These are phyloP conservation scores for Furnarius figulus DNA, from an alignment of 2,113 vertebrate species.

Conservation along the genomic window DNA sequence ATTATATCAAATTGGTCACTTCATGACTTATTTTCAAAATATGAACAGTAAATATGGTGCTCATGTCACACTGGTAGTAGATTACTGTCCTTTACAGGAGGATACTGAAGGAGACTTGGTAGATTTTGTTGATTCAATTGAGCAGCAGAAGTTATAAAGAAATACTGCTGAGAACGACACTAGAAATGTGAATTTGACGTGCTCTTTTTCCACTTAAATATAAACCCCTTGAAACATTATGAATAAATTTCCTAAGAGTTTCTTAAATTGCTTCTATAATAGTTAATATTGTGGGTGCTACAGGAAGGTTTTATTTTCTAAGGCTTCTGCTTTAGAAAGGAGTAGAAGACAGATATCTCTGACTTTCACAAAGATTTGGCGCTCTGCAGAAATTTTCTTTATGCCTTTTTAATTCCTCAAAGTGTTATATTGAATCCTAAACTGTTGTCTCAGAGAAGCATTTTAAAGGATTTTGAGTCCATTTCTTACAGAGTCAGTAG, in stretches of 20 bases:
- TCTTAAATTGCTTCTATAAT: not conserved
- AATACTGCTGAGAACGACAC: not conserved
- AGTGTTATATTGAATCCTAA: not conserved
- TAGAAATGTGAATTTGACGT: not conserved
- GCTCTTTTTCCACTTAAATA: not conserved
- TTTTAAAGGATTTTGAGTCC: not conserved
- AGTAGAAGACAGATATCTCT: not conserved
- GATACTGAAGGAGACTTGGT: not conserved
- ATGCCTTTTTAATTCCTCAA: not conserved
- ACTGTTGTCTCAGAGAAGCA: not conserved
- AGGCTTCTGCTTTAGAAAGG: not conserved
- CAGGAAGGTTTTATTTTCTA: not conserved
- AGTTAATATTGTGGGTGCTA: not conserved
- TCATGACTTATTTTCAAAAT: not conserved
- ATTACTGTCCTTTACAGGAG: not conserved
- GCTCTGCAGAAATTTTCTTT: not conserved
- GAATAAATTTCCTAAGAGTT: not conserved
- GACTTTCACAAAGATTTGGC: not conserved
- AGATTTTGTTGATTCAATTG: not conserved
- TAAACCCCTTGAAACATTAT: not conserved
- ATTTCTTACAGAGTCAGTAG: not conserved
- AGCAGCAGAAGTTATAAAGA: not conserved
- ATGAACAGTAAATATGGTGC: not conserved
- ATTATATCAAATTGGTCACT: not conserved
- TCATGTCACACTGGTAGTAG: not conserved